Conservation (phyloP, 2,888 invertebrate genomes). For the Achlya flavicornis region DNA sequence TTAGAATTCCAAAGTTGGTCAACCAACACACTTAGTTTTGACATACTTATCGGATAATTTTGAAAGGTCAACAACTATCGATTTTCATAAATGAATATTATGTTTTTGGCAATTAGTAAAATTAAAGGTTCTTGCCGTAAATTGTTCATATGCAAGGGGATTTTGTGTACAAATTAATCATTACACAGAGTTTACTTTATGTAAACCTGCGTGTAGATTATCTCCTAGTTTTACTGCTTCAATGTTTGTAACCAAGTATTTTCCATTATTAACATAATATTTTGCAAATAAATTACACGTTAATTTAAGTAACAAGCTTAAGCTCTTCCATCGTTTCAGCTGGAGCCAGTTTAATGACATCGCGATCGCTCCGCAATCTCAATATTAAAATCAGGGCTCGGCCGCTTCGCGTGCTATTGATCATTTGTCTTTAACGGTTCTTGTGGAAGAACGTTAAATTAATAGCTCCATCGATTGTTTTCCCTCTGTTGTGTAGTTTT, state of each 20-base stretch:
- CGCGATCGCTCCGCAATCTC: conserved; percentile 52
- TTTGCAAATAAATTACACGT: conserved; percentile 29
- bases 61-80: neutral
- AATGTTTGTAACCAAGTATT: conserved; percentile 17
- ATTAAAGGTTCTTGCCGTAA: neutral
- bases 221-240: conserved; percentile 5
- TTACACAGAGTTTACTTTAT: neutral
- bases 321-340: conserved; percentile 48
- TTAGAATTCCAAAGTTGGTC: neutral
- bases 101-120: neutral
- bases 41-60: neutral
- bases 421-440: conserved; percentile 68
- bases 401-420: conserved; percentile 51
- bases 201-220: conserved; percentile 22
- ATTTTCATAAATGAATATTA: neutral
- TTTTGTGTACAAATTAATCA: neutral
- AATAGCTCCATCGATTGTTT: conserved; percentile 55
- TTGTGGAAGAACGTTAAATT: conserved; percentile 62
- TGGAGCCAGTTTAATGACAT: conserved; percentile 52
- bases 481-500: conserved; percentile 23
- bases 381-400: conserved; percentile 55
- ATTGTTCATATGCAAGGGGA: neutral
- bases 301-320: conserved; percentile 46
- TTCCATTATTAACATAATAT: conserved; percentile 15
- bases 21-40: neutral